phyloP scores from a whole-genome alignment of 2,797 vertebrate genomes.

The Macropodus opercularis region DNA sequence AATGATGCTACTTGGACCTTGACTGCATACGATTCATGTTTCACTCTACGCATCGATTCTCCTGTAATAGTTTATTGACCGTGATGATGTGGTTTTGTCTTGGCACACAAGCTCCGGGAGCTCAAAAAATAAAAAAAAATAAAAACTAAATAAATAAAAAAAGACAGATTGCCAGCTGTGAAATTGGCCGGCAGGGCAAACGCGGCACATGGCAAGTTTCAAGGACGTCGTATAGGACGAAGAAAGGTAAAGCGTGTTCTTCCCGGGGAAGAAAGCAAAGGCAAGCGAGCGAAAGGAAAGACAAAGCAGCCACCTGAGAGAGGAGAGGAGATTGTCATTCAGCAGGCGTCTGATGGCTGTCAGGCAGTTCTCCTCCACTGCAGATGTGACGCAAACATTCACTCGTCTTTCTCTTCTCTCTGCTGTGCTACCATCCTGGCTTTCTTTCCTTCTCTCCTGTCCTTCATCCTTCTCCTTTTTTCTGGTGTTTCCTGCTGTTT shows the following conservation, averaged over 20 bases:
- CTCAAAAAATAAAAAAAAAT: too few relatives aligned
- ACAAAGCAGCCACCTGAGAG: conserved; percentile 61
- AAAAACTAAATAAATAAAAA: too few relatives aligned
- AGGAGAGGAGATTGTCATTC: conserved; percentile 73
- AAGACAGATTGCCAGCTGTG: conserved; percentile 41
- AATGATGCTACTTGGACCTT: conserved; percentile 18
- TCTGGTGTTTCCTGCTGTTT: conserved; percentile 26
- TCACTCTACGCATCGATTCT: conserved; percentile 36
- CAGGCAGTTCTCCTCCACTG: conserved; percentile 75
- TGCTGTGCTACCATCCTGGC: conserved; percentile 51
- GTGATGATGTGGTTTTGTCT: conserved; percentile 4
- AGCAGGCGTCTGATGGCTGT: conserved; percentile 70
- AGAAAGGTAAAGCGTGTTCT: conserved; percentile 18
- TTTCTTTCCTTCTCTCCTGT: conserved; percentile 10
- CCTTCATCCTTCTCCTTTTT: conserved; percentile 25
- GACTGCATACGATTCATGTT: conserved; percentile 33
- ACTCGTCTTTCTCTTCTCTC: conserved; percentile 48
- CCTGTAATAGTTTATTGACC: conserved; percentile 61
- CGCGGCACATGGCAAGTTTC: conserved; percentile 16
- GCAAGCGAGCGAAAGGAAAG: not conserved
- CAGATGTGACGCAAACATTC: conserved; percentile 72
- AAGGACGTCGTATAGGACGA: conserved; percentile 55
- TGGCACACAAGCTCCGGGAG: conserved; percentile 3
- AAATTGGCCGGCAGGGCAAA: conserved; percentile 6
- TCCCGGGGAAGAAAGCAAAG: conserved; percentile 14